Base-by-base conservation (phyloP, 2,797 vertebrate genomes). In the Nannoperca obscura region DNA sequence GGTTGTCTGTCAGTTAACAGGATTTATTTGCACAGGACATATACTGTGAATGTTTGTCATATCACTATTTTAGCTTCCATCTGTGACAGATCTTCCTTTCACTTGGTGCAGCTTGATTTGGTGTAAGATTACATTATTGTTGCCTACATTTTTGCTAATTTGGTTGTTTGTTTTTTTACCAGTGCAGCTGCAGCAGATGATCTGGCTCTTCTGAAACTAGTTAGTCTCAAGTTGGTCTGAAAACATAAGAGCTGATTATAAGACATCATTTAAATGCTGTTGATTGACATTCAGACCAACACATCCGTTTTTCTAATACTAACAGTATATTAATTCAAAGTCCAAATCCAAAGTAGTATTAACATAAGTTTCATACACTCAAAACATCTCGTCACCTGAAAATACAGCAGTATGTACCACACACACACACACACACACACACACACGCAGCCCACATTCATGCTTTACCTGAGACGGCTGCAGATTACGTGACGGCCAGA, bases 381-480 rank as follows among this genome's bases (percentile, higher is more conserved):
- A 60, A 65, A 58, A 60, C 38, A 65, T 14, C 32, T 27, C 20
- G 20, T 17, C 52, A 61, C 27, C 46, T 50, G 15, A 40, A 62
- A 19, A 38, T 27, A 78, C 67, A 72, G 20, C 1, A 12, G 38
- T 11, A 64, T 40, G 1, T 24, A 30, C n/a, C 44, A 55, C 22
- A 60, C 30, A 53, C 59, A 40, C 49, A 70, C 12, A 68, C 8
- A 40, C 49, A 70, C 12, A 68, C 8, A 40, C 49, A 70, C 12
- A 68, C 49, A 70, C 12, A 68, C 8, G 24, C 47, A 65, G 30
- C 44, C 40, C 47, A 30, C 36, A 19, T 60, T 12, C 34, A 74
- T 61, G 24, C 65, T 10, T 88, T 88, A 90, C 91, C 89, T 87
- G 81, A 71, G 62, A 61, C 15, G 57, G 64, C 63, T 2, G 82